These are phyloP conservation scores for Schrankia costaestrigalis DNA, from an alignment of 2,888 invertebrate genomes.

Conservation along the genomic window DNA sequence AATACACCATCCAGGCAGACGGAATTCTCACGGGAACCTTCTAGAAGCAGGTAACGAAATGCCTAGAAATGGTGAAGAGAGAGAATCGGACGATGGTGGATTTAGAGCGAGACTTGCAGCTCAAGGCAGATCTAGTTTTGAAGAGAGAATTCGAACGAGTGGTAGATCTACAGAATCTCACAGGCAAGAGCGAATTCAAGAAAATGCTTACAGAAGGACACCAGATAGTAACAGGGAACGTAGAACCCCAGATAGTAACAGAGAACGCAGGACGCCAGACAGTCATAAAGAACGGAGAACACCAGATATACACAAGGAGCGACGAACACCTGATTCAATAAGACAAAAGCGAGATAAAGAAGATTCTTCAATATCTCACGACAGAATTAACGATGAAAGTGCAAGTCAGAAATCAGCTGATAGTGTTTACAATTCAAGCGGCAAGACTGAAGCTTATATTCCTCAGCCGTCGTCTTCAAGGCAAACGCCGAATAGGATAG, in stretches of 20 bases:
- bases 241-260: conserved; percentile 46
- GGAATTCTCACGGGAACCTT: conserved; percentile 83
- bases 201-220: conserved; percentile 61
- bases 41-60: conserved; percentile 63
- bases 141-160: conserved; percentile 71
- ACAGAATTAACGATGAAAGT: conserved; percentile 61
- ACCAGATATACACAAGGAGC: conserved; percentile 57
- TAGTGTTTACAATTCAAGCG: conserved; percentile 81
- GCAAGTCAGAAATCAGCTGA: conserved; percentile 76
- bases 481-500: conserved; percentile 70
- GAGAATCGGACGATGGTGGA: conserved; percentile 83
- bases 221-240: conserved; percentile 53
- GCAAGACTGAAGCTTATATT: conserved; percentile 59
- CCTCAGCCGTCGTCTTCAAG: conserved; percentile 76
- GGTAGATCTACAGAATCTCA: conserved; percentile 66
- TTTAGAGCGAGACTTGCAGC: conserved; percentile 72
- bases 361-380: conserved; percentile 49
- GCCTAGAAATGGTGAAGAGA: conserved; percentile 63
- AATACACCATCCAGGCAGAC: conserved; percentile 64
- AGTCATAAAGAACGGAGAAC: conserved; percentile 54
- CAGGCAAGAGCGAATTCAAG: conserved; percentile 44
- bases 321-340: conserved; percentile 45
- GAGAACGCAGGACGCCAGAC: conserved; percentile 51
- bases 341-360: conserved; percentile 63
- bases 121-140: conserved; percentile 64